A percentile compares a stretch with the other conserved stretches of the same genome.
Evolutionary conservation across 2,797 vertebrate species (phyloP).

Genomic region (Scolopax bukidnonensis): DNA sequence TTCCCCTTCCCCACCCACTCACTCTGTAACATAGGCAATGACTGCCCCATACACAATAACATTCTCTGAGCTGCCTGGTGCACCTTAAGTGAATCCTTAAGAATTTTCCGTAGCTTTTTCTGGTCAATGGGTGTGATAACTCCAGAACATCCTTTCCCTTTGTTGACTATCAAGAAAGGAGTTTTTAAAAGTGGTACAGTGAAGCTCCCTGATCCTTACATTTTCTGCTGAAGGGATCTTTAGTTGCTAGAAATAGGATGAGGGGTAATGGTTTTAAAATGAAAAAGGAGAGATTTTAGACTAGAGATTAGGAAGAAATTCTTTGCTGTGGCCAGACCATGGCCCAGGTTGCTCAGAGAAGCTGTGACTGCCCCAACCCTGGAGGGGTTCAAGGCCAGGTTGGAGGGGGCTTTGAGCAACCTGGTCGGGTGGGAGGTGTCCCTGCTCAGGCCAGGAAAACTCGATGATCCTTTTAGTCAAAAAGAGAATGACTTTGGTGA

Average conservation of each 20-base stretch:
- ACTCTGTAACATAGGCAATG: accelerated
- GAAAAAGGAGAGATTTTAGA: no score
- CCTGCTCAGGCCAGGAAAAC: no score
- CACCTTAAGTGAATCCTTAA: neutral
- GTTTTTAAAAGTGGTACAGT: neutral
- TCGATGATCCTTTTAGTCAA: neutral
- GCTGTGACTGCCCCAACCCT: no score
- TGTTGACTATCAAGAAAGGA: neutral
- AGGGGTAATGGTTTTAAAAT: no score
- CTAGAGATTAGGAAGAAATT: no score
- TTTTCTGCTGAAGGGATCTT: neutral
- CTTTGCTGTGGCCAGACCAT: no score
- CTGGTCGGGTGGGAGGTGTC: no score
- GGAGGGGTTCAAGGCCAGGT: no score
- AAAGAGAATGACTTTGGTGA: neutral
- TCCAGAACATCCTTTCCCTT: neutral
- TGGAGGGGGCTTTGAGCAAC: no score
- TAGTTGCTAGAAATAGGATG: neutral
- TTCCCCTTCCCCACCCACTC: neutral
- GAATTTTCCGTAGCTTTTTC: neutral
- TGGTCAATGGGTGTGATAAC: neutral
- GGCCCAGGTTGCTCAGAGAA: no score
- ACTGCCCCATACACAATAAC: neutral
- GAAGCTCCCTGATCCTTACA: neutral
- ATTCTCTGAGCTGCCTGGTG: neutral